Evolutionary conservation across 1,140 invertebrate genomes (phyloP).

Genomic region (Aphis craccivora): DNA sequence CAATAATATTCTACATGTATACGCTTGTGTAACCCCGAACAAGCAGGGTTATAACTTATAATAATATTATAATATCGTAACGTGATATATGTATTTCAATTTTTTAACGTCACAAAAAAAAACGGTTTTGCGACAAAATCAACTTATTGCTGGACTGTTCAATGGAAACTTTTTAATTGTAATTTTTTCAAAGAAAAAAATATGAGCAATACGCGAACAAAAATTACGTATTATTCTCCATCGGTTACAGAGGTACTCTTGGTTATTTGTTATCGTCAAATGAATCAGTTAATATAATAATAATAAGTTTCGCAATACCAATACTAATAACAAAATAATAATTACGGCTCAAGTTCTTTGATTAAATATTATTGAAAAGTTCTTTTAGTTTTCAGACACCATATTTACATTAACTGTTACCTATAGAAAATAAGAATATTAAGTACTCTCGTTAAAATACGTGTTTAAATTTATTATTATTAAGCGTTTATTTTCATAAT

Average conservation of each 20-base stretch:
- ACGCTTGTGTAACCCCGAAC: not conserved
- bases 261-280: not conserved
- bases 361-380: not conserved
- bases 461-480: not conserved
- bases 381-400: not conserved
- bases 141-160: not conserved
- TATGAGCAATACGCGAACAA: not conserved
- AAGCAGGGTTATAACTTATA: not conserved
- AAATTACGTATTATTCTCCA: not conserved
- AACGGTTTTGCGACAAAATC: not conserved
- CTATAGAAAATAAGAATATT: not conserved
- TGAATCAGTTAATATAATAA: not conserved
- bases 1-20: not conserved
- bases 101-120: not conserved
- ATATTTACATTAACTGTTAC: not conserved
- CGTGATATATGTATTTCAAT: not conserved
- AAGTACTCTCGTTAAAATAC: not conserved
- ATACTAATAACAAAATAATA: not conserved
- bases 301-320: not conserved
- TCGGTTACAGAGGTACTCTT: not conserved
- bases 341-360: not conserved
- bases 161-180: not conserved
- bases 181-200: not conserved
- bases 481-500: not conserved
- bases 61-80: not conserved